phyloP scores from a whole-genome alignment of 2,888 invertebrate species.

The Callinectes sapidus region DNA sequence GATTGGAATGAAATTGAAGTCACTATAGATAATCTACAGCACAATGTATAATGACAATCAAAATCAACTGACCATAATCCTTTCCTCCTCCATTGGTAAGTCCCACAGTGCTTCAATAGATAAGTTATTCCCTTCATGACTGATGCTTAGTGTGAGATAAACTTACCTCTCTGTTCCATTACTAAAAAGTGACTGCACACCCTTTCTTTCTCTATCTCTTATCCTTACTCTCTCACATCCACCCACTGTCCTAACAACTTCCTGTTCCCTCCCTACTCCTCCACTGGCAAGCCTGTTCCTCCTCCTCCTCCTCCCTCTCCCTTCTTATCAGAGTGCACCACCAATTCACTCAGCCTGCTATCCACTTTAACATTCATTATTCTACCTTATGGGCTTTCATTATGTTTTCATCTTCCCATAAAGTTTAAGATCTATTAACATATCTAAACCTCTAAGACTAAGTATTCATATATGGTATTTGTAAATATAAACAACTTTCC shows the following conservation, averaged over 20 bases:
- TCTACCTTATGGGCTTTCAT: not conserved
- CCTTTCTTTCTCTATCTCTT: not conserved
- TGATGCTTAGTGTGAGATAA: not conserved
- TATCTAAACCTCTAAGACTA: not conserved
- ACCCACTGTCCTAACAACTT: conserved; percentile 5
- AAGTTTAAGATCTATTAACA: not conserved
- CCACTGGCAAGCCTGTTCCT: not conserved
- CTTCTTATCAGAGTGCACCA: not conserved
- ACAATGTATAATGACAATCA: too few relatives aligned
- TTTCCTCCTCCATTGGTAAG: too few relatives aligned
- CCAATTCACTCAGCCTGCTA: not conserved
- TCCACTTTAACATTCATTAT: not conserved
- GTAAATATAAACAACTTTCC: not conserved
- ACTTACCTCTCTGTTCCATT: not conserved
- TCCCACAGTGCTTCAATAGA: not conserved
- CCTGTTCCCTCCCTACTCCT: not conserved
- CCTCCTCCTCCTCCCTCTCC: not conserved
- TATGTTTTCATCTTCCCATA: not conserved
- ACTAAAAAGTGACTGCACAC: not conserved
- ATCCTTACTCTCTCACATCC: not conserved
- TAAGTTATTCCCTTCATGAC: not conserved
- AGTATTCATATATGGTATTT: not conserved
- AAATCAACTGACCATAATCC: too few relatives aligned
- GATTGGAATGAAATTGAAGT: too few relatives aligned
- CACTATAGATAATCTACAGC: too few relatives aligned